Base-by-base conservation (phyloP, 1,140 invertebrate species). In the Macrobrachium rosenbergii region DNA sequence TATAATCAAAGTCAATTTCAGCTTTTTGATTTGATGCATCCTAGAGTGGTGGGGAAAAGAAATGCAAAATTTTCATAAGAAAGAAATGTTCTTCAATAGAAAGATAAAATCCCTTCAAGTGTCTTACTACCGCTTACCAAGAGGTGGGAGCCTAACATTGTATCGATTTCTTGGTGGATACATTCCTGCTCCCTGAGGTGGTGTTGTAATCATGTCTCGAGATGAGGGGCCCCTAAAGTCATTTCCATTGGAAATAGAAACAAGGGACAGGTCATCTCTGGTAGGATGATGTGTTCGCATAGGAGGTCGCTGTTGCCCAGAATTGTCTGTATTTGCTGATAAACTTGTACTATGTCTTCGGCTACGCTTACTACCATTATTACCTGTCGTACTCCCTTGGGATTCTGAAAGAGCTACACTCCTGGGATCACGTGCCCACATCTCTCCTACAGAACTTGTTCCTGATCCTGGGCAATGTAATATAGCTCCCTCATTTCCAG, bases 161-260 rank as follows among this genome's bases (percentile, higher is more conserved):
- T 89, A 87, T 28, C 83, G 72, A 76, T 89, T 89, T 77, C 88
- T 64, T 12, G 88, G 80, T 37, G 88, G 88, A 67, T 89, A 89
- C 59, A 89, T 83, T n/a, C 83, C 83, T 2, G 83, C 88, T 14
- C 85, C 85, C 5, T 86, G 84, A 16, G 85, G 85, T 17, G 85
- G 78, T 58, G 85, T 82, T 17, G 72, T 10, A 2, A 87, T 43
- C 17, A 63, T n/a, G 23, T 80, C 78, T 45, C 72, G 78, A 28
- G 52, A 37, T 21, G 43, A 58, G 16, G 85, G 75, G 69, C 21
- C 62, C 79, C 59, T 87, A 58, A 82, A 75, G 69, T 87, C 85
- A 63, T 79, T 82, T 2, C 78, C 85, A 58, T 87, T 87, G 59
- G 85, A 87, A 14, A 87, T 21, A 23, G 78, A 81, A 21, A 87